These are phyloP conservation scores for Zoanthus gigantus DNA, from an alignment of 92 coral and sea anemone species.

Conservation along the genomic window DNA sequence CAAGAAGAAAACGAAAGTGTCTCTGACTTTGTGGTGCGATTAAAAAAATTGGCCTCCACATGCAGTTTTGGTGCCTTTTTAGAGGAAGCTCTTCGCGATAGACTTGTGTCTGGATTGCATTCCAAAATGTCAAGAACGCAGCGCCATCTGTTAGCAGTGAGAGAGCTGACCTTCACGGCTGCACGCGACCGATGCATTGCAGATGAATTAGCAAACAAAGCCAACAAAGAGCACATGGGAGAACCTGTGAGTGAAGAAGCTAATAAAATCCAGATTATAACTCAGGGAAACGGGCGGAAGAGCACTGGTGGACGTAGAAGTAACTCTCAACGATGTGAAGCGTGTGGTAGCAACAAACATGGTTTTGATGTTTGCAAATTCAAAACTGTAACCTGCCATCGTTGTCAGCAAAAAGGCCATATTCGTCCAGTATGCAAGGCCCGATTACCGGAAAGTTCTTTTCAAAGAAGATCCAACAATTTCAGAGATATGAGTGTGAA, in stretches of 20 bases:
- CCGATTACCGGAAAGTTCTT: no score
- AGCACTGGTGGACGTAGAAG: background rate
- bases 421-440: no score
- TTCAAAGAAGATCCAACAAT: background rate
- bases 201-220: no score
- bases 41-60: conserved; percentile 39
- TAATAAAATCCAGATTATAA: no score
- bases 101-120: no score
- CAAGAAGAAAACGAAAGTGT: conserved; percentile 39
- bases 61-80: conserved; percentile 21
- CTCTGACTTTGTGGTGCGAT: conserved; percentile 42
- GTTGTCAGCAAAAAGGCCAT: conserved; percentile 38
- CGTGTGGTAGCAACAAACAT: conserved; percentile 44
- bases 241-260: background rate
- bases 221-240: no score
- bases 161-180: conserved; percentile 5
- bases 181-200: conserved; percentile 31
- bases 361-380: background rate
- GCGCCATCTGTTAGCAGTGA: no score
- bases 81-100: no score
- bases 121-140: no score
- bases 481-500: conserved; percentile 14
- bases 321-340: conserved; percentile 20
- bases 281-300: no score
- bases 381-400: no score